Conservation (phyloP, 2,113 vertebrate genomes). For the Cromileptes altivelis region DNA sequence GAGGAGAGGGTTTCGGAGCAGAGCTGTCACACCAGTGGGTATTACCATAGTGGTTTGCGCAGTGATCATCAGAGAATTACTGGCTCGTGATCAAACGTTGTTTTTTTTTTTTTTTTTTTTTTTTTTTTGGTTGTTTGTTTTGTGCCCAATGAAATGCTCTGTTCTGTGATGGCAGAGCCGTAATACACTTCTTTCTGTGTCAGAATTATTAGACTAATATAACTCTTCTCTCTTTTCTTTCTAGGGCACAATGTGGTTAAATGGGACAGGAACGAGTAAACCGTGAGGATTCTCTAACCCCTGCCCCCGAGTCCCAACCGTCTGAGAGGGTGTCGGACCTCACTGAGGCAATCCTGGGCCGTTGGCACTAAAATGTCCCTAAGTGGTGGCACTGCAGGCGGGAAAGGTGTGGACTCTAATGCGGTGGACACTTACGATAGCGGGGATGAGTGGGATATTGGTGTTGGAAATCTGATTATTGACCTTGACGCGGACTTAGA, state of each 20-base stretch:
- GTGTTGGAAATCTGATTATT: conserved; percentile 99
- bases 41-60: conserved; percentile 72
- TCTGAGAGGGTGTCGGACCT: conserved; percentile 86
- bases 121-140: conserved; percentile 10
- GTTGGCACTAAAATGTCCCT: conserved; percentile 99
- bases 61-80: conserved; percentile 68
- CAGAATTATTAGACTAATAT: conserved; percentile 41
- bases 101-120: conserved; percentile 7
- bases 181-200: conserved; percentile 25
- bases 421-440: conserved; percentile 99
- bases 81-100: conserved; percentile 57
- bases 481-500: conserved; percentile 99
- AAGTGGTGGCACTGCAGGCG: conserved; percentile 99
- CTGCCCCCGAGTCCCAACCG: conserved; percentile 81
- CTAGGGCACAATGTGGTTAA: conserved; percentile 92
- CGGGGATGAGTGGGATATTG: conserved; percentile 99
- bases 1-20: conserved; percentile 71
- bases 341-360: conserved; percentile 88
- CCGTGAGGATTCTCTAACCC: conserved; percentile 87
- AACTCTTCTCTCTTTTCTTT: conserved; percentile 78
- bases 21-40: conserved; percentile 74
- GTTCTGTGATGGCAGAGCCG: conserved; percentile 24
- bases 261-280: conserved; percentile 91
- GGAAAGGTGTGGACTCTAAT: conserved; percentile 99
- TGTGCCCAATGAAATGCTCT: conserved; percentile 45